A percentile compares a stretch with the other conserved stretches of the same genome.
Evolutionary conservation across 2,113 vertebrate species (phyloP).

Genomic region (Caranx melampygus): DNA sequence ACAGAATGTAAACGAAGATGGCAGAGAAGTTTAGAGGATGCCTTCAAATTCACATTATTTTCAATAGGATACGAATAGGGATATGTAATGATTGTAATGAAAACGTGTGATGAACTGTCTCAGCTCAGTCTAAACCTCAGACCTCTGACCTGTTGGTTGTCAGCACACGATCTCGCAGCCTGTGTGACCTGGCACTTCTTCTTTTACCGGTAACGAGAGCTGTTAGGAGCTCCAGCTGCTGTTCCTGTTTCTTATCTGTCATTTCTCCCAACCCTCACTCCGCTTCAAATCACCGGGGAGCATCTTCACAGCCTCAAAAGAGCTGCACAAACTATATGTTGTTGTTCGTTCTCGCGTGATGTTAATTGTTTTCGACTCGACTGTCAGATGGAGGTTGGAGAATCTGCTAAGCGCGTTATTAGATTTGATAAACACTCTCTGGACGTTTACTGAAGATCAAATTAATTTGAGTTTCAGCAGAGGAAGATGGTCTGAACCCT

Average conservation of each 20-base stretch:
- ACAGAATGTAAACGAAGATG: no score
- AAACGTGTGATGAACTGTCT: no score
- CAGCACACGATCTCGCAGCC: no score
- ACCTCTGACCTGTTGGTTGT: no score
- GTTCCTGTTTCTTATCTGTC: conserved; percentile 10
- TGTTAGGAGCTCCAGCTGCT: neutral
- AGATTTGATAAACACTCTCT: conserved; percentile 56
- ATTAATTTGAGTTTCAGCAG: conserved; percentile 31
- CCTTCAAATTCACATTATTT: neutral
- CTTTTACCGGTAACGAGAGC: conserved; percentile 10
- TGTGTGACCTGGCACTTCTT: neutral
- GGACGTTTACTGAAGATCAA: conserved; percentile 47
- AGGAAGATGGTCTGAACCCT: conserved; percentile 11
- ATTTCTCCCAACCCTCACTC: conserved; percentile 10
- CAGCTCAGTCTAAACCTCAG: no score
- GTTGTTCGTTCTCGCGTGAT: conserved; percentile 36
- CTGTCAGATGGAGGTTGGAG: conserved; percentile 51
- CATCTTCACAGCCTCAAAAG: conserved; percentile 21
- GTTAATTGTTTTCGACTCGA: conserved; percentile 49
- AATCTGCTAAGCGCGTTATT: conserved; percentile 59
- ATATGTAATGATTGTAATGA: no score
- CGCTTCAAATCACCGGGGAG: conserved; percentile 38
- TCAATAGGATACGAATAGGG: neutral
- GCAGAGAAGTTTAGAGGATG: no score
- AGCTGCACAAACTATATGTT: conserved; percentile 13